These are phyloP conservation scores for Orchesella flavescens DNA, from an alignment of 2,888 invertebrate genomes.

Conservation along the genomic window DNA sequence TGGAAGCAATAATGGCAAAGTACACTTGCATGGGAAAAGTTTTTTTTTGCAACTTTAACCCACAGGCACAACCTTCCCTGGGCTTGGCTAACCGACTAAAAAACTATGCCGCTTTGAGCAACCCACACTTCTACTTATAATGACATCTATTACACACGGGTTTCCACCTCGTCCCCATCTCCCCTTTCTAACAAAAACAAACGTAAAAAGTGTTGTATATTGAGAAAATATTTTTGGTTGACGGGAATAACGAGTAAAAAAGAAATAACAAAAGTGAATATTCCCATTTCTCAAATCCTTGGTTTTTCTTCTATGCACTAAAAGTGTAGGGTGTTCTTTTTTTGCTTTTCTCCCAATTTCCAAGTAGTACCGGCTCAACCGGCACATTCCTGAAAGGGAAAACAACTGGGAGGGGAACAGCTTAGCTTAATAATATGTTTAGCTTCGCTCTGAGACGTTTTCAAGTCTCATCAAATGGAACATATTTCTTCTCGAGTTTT, in stretches of 20 bases:
- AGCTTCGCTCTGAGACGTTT: conserved; percentile 1
- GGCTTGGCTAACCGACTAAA: neutral
- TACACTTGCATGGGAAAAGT: neutral
- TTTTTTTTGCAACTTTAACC: neutral
- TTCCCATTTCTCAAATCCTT: conserved; percentile 15
- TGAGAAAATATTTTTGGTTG: too few relatives aligned
- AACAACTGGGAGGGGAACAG: neutral
- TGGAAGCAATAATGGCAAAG: neutral
- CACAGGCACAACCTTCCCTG: neutral
- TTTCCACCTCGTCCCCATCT: too few relatives aligned
- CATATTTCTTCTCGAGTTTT: conserved; percentile 30
- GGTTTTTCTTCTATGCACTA: neutral
- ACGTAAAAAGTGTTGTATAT: too few relatives aligned
- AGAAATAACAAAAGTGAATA: neutral
- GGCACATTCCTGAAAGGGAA: too few relatives aligned
- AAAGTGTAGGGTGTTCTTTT: neutral
- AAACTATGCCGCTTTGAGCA: too few relatives aligned
- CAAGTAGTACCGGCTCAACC: neutral
- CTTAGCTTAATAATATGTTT: conserved; percentile 12
- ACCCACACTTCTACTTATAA: too few relatives aligned
- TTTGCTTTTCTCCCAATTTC: neutral
- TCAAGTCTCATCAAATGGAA: conserved; percentile 40
- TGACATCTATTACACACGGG: too few relatives aligned
- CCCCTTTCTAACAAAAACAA: too few relatives aligned
- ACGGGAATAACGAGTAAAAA: too few relatives aligned